Evolutionary conservation across 2,888 invertebrate genomes (phyloP).

Genomic region (Acronicta psi): DNA sequence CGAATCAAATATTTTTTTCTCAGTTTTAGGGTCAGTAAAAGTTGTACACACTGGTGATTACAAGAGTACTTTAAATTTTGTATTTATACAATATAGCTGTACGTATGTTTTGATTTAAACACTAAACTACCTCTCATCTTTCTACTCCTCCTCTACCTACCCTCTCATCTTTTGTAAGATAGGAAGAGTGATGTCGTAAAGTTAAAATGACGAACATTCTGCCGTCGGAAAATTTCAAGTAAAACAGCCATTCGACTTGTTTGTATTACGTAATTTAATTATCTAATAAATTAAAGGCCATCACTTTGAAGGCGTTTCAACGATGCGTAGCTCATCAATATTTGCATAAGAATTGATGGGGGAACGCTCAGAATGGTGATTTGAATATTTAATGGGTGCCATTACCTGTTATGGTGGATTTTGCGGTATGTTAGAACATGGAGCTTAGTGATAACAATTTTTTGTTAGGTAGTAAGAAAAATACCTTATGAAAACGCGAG

Average conservation of each 20-base stretch:
- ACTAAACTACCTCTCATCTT: no score
- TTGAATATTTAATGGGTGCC: slow-evolving; percentile 36
- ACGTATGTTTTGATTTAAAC: no score
- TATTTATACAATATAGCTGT: no score
- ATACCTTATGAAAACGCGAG: no score
- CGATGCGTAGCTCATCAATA: slow-evolving; percentile 34
- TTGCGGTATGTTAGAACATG: slow-evolving; percentile 19
- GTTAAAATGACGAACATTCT: neutral
- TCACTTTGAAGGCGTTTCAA: slow-evolving; percentile 8
- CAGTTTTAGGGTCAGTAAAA: no score
- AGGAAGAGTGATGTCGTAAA: neutral
- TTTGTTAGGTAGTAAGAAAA: no score
- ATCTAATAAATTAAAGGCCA: slow-evolving; percentile 21
- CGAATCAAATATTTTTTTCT: no score
- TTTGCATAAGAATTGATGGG: slow-evolving; percentile 45
- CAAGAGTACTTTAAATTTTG: no score
- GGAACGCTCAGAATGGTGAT: slow-evolving; percentile 17
- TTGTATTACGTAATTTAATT: slow-evolving; percentile 18
- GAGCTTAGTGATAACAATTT: neutral
- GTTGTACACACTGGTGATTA: no score
- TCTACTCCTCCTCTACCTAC: no score
- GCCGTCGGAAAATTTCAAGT: neutral
- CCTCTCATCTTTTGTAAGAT: no score
- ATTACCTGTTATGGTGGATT: slow-evolving; percentile 25
- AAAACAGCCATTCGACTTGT: slow-evolving; percentile 5